Conservation (phyloP, 1,140 invertebrate genomes). For the Listronotus bonariensis region DNA sequence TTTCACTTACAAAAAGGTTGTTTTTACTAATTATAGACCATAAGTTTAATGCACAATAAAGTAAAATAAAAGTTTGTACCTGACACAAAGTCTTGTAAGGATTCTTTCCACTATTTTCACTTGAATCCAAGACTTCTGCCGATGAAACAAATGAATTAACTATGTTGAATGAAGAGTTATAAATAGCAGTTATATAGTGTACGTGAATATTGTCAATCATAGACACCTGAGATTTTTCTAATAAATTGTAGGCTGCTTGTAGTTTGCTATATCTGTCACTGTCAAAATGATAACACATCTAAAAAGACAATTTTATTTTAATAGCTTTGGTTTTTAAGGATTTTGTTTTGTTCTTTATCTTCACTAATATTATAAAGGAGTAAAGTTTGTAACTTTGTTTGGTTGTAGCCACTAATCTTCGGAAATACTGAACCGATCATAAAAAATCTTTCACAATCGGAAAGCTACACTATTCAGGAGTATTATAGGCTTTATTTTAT, state of each 20-base stretch:
- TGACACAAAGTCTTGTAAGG: constrained; percentile 81
- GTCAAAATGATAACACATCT: constrained; percentile 76
- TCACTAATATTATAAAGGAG: no score
- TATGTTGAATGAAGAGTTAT: constrained; percentile 82
- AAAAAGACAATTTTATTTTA: constrained; percentile 35
- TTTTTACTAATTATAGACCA: no score
- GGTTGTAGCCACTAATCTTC: no score
- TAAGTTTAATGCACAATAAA: neutral
- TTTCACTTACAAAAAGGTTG: no score
- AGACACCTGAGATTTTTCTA: constrained; percentile 81
- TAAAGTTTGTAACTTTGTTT: no score
- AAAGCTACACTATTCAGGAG: no score
- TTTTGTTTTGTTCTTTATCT: no score
- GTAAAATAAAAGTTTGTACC: constrained; percentile 48
- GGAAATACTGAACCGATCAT: no score
- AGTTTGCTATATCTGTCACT: constrained; percentile 74
- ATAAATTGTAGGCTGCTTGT: constrained; percentile 81
- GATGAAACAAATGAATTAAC: constrained; percentile 69
- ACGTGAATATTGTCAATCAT: constrained; percentile 94
- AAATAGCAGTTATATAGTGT: constrained; percentile 93
- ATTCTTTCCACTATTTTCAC: constrained; percentile 62
- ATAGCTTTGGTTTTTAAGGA: no score
- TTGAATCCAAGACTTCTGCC: constrained; percentile 38
- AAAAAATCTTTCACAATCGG: no score
- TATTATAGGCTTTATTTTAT: no score